Evolutionary conservation across 2,888 invertebrate genomes (phyloP), one percentile per base, ranked within the genome.

Genomic region (Alentia gelatinosa): DNA sequence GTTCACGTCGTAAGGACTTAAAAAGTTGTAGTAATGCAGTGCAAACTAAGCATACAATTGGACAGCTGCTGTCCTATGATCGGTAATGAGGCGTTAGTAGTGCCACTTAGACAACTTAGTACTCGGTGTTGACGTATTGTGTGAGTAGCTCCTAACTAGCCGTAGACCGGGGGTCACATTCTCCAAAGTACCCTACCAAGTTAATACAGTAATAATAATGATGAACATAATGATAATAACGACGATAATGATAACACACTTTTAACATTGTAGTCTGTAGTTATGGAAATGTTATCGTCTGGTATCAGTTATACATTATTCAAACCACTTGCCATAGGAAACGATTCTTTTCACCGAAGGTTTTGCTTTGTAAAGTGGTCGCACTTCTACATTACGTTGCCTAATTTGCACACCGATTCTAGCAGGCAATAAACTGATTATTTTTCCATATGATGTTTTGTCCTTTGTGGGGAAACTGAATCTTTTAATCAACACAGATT

Each of bases 361-460:
- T 83, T 83, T 83, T 83, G 83, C 83, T 83, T 83, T 40, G 40
- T 40, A 40, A 83, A 83, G 83, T 83, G 83, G 83, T 37, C 30
- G 39, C 83, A 83, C 83, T 83, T 68, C 26, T 30, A 30, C 23
- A 83, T 83, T 83, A 30, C 33, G 83, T 83, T 83, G 83, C 83
- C 83, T 83, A 39, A 83, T 83, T 83, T 83, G 83, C 83, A 83
- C 83, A 83, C 83, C n/a, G 40, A 40, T 83, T 83, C 83, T 83
- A 83, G 83, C 83, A 83, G 83, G 83, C 83, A 83, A 83, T 83
- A 83, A 83, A 83, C 83, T 83, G 83, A 83, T 83, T 83, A 83
- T 83, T 83, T 83, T 83, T 83, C 83, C 83, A 83, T 12, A 39
- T 23, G 1, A 39, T 83, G 83, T 83, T 4, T n/a, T 83, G 40